Evolutionary conservation across 2,888 invertebrate species (phyloP).

Genomic region (Silvanus unidentatus): DNA sequence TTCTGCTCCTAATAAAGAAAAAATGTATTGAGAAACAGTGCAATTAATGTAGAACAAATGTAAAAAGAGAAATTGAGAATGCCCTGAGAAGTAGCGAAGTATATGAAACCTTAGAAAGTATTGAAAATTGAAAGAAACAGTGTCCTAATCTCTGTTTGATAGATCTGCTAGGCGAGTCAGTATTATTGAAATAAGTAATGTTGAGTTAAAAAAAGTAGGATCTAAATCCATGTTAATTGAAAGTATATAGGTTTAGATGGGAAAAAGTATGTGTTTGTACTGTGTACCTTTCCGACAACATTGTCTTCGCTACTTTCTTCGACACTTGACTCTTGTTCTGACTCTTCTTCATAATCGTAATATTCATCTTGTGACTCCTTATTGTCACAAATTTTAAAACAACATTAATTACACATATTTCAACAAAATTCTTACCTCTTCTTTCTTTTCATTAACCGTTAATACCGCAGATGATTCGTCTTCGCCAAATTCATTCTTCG

Average conservation of each 20-base stretch:
- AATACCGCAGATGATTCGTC: constrained; percentile 83
- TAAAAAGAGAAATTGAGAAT: no score
- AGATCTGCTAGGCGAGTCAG: no score
- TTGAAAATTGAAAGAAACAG: no score
- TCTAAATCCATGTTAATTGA: no score
- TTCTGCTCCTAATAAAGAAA: constrained; percentile 16
- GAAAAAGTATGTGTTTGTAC: constrained; percentile 10
- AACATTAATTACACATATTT: constrained; percentile 9
- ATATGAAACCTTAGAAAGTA: no score
- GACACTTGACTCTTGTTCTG: constrained; percentile 18
- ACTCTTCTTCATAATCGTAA: constrained; percentile 46
- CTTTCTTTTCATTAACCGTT: constrained; percentile 60
- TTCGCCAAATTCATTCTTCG: constrained; percentile 86
- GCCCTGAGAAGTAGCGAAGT: no score
- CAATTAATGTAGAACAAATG: no score
- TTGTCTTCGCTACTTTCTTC: constrained; percentile 28
- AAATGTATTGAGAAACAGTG: no score
- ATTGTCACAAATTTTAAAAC: constrained; percentile 12
- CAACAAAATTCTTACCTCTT: constrained; percentile 29
- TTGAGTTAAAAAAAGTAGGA: no score
- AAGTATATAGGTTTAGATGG: no score
- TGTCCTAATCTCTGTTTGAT: no score
- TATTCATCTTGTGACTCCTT: constrained; percentile 47
- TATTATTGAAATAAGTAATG: no score
- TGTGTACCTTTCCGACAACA: constrained; percentile 39